A percentile compares a stretch with the other conserved stretches of the same genome.
Evolutionary conservation across 2,113 vertebrate genomes (phyloP).

Genomic region (Bos indicus): DNA sequence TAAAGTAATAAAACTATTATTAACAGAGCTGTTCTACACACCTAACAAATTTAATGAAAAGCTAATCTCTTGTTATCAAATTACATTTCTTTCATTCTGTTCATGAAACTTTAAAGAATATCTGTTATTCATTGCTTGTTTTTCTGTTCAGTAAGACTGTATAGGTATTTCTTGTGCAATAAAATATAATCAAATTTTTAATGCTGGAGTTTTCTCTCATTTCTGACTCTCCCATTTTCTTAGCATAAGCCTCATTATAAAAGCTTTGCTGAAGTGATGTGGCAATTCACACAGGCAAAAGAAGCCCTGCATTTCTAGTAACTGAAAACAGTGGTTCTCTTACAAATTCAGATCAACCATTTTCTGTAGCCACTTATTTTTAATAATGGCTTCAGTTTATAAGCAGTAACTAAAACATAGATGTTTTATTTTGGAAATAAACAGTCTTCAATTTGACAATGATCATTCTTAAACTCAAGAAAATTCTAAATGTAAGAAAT

Average conservation of each 20-base stretch:
- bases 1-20: not conserved
- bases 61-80: not conserved
- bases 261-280: not conserved
- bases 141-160: slow-evolving; percentile 26
- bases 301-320: not conserved
- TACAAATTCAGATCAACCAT: not conserved
- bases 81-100: not conserved
- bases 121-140: not conserved
- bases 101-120: not conserved
- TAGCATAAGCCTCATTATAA: not conserved
- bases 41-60: not conserved
- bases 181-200: slow-evolving; percentile 45
- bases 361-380: not conserved
- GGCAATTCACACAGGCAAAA: not conserved
- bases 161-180: slow-evolving; percentile 41
- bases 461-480: slow-evolving; percentile 24
- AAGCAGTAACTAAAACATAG: not conserved
- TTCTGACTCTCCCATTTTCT: slow-evolving; percentile 30
- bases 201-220: slow-evolving; percentile 37
- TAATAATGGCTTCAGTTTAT: not conserved
- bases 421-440: slow-evolving; percentile 36
- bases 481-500: not conserved
- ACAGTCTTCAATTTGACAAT: not conserved
- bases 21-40: not conserved
- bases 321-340: not conserved